phyloP scores from a whole-genome alignment of 1,140 invertebrate genomes.

The Brachionus paranguensis region DNA sequence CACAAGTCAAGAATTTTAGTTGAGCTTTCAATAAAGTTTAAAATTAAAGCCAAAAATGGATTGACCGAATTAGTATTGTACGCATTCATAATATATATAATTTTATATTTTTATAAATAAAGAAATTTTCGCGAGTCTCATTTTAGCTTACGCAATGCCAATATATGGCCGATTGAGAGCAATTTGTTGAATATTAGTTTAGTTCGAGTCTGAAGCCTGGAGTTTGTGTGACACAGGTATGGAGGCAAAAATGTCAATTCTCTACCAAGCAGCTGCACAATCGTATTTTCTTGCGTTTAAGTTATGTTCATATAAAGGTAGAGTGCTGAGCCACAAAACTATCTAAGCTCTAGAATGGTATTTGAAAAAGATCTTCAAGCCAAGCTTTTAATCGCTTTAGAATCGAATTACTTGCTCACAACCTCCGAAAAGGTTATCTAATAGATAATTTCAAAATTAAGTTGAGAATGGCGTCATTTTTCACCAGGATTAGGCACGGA shows the following conservation, averaged over 20 bases:
- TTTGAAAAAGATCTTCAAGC: not conserved
- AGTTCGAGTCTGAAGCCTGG: not conserved
- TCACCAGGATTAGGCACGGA: not conserved
- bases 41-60: conserved; percentile 26
- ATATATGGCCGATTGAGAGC: not conserved
- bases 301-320: not conserved
- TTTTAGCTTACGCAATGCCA: not conserved
- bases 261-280: not conserved
- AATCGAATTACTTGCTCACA: not conserved
- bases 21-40: not conserved
- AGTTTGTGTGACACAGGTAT: not conserved
- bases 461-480: not conserved
- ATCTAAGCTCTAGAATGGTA: not conserved
- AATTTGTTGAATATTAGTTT: not conserved
- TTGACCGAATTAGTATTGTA: conserved; percentile 17
- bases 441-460: not conserved
- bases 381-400: not conserved
- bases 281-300: not conserved
- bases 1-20: not conserved
- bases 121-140: not conserved
- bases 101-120: not conserved
- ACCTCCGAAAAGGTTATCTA: not conserved
- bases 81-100: not conserved
- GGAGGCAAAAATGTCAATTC: not conserved
- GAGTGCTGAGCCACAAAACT: not conserved